Percentiles rank a stretch among this genome's conserved stretches.
phyloP scores from a whole-genome alignment of 2,797 vertebrate genomes.

The Chrosomus eos region DNA sequence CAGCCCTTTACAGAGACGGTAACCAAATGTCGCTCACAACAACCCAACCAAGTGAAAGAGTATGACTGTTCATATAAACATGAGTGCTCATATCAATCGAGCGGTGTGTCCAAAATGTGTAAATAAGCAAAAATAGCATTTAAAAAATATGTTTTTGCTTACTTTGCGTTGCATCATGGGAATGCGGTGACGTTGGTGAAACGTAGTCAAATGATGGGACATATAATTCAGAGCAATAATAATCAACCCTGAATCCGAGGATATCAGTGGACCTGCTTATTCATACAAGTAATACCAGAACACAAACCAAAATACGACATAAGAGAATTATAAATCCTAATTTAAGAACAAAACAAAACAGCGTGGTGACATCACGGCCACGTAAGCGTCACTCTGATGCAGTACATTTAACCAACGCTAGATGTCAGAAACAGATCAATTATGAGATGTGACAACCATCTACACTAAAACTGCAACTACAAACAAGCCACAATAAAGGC shows the following conservation, averaged over 20 bases:
- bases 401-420: neutral
- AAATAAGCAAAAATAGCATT: neutral
- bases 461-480: neutral
- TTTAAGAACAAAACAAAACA: neutral
- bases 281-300: too few relatives aligned
- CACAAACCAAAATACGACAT: neutral
- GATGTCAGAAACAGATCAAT: conserved; percentile 12
- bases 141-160: neutral
- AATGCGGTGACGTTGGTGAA: neutral
- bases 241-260: neutral
- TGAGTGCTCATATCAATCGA: neutral
- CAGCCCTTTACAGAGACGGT: neutral
- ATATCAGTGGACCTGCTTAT: neutral
- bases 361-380: neutral
- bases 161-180: conserved; percentile 1
- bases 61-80: too few relatives aligned
- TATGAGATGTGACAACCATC: neutral
- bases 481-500: neutral
- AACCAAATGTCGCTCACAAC: rapidly evolving
- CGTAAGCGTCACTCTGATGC: neutral
- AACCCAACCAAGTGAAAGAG: too few relatives aligned
- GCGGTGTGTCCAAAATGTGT: neutral
- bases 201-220: neutral
- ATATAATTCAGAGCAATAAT: neutral
- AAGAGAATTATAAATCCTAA: neutral